Percentiles rank a stretch among this genome's conserved stretches.
Evolutionary conservation across 1,140 invertebrate species (phyloP).

Genomic region (Berghia stephanieae): DNA sequence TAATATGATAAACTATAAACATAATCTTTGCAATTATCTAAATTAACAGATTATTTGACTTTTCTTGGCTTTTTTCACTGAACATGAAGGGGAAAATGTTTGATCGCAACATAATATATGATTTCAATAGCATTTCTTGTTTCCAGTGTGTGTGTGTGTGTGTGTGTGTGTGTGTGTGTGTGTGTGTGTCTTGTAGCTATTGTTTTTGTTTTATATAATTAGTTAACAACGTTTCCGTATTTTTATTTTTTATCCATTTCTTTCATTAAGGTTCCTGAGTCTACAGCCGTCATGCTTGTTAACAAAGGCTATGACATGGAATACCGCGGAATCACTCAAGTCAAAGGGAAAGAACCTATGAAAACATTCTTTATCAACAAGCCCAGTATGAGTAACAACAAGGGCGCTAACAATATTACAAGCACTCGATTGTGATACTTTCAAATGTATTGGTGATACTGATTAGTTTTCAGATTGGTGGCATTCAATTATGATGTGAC

Average conservation of each 20-base stretch:
- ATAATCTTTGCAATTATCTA: no score
- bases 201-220: background rate
- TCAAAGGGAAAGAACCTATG: constrained; percentile 63
- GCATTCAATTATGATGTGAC: no score
- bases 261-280: constrained; percentile 49
- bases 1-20: no score
- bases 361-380: constrained; percentile 59
- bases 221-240: background rate
- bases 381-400: no score
- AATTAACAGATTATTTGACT: no score
- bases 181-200: background rate
- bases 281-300: constrained; percentile 49
- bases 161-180: no score
- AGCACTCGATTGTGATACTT: no score
- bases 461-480: no score
- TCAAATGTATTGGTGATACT: no score
- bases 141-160: background rate
- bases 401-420: no score
- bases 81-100: background rate
- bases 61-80: no score
- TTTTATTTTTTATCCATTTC: background rate
- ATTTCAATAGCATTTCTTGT: background rate
- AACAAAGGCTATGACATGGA: constrained; percentile 43
- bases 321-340: constrained; percentile 52
- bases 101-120: background rate